phyloP scores from a whole-genome alignment of 2,888 invertebrate species.

The Clunio marinus region DNA sequence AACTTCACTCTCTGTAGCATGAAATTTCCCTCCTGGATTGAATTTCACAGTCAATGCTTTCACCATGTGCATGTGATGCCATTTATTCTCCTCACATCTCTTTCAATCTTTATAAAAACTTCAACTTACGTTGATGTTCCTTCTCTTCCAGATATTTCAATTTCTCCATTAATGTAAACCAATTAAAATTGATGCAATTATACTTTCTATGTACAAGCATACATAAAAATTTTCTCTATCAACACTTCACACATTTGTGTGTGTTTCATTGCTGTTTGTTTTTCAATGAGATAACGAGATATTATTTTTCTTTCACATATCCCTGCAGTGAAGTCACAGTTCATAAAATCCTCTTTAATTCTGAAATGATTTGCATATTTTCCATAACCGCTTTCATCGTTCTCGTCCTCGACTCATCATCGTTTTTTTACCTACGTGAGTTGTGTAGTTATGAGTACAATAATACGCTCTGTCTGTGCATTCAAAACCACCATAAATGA shows the following conservation, averaged over 20 bases:
- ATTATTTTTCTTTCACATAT: too few species aligned
- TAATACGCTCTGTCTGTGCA: background rate
- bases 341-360: conserved; percentile 18
- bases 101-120: too few species aligned
- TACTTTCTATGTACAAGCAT: background rate
- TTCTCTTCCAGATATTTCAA: conserved; percentile 1
- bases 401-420: conserved; percentile 36
- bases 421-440: conserved; percentile 27
- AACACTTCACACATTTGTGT: too few species aligned
- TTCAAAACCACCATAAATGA: too few species aligned
- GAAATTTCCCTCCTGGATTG: conserved; percentile 37
- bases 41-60: conserved; percentile 27
- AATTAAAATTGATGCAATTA: conserved; percentile 16
- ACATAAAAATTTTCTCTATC: background rate
- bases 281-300: too few species aligned
- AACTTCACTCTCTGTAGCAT: conserved; percentile 20
- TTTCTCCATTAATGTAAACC: background rate
- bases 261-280: too few species aligned
- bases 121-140: background rate
- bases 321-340: background rate
- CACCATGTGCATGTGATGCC: conserved; percentile 10
- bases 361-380: conserved; percentile 38
- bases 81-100: too few species aligned
- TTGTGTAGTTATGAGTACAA: conserved; percentile 25
- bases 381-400: conserved; percentile 37